Evolutionary conservation across 2,888 invertebrate genomes (phyloP), one percentile per base, ranked within the genome.

Genomic region (Acronicta psi): DNA sequence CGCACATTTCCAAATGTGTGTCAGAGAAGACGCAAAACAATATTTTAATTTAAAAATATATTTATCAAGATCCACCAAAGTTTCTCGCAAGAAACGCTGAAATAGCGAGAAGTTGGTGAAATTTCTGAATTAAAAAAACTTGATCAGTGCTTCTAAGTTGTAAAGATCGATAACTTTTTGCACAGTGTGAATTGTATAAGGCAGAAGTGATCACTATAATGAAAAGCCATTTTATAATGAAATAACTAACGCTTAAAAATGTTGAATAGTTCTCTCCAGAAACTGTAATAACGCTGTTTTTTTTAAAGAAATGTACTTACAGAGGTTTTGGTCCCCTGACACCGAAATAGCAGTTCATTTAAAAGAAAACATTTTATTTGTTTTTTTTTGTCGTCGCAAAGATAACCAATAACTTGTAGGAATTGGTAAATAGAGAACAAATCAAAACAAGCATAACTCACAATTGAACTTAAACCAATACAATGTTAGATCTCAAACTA

Each of bases 311-410:
- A 60, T 31, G 43, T 31, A 51, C 75, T n/a, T 79, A 83, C 80
- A 82, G 83, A 83, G 83, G 83, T 82, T 49, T 80, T 84, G 83
- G 82, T 83, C 83, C 83, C 83, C 81, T 80, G 81, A 54, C 62
- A 58, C 59, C 61, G 25, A 57, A 50, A 52, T 46, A 62, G 38
- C 45, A 50, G 17, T n/a, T n/a, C n/a, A n/a, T n/a, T n/a, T n/a
- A 17, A 13, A 37, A 25, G n/a, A 18, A 14, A 25, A 29, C 17
- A 9, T 18, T 13, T 34, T 43, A 44, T 37, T 6, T 8, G 23
- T 56, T 17, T 54, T 41, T 40, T 56, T 36, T 23, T 61, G 50
- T 57, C 75, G 74, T 73, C 62, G 65, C 80, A 80, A 79, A 78
- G 72, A 51, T 54, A 59, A 74, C 73, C 81, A 80, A 79, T 72